Evolutionary conservation across 2,888 invertebrate genomes (phyloP), one percentile per base, ranked within the genome.

Genomic region (Eupithecia subumbrata): DNA sequence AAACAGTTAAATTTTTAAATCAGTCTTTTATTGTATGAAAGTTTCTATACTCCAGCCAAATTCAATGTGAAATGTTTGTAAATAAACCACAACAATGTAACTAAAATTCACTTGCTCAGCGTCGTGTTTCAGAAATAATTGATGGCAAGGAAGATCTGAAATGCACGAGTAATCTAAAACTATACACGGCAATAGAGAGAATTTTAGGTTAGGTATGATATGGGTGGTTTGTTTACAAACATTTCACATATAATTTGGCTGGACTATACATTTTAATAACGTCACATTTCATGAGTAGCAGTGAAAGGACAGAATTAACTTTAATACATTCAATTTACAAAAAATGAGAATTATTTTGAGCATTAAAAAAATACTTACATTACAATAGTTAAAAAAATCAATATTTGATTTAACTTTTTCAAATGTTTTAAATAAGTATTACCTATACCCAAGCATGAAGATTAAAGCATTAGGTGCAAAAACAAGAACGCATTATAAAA

Each of bases 401-500:
- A 18, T 56, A 56, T 56, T 56, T 56, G 56, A 56, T 25, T 22
- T 25, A 22, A 22, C 22, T 25, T 56, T 56, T 25, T 25, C 56
- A 56, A 56, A 56, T 56, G 7, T 0, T 22, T 7, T 5, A n/a
- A n/a, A n/a, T n/a, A n/a, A n/a, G n/a, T n/a, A n/a, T n/a, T n/a
- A n/a, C n/a, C 56, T 52, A n/a, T 52, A 52, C 56, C 18, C 22
- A 56, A 56, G 9, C n/a, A 52, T 37, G 52, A 40, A 69, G 70
- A 75, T 70, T 5, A 73, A 68, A 71, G 12, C 52, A 18, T 18
- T 52, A 9, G 9, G 11, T 22, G 22, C 40, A 30, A 48, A 40
- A 34, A 40, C 66, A 63, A 67, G 81, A 82, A 71, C 78, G 22
- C 79, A 78, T 89, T 88, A 94, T 81, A 94, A 87, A 81, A 92